Conservation (phyloP, 1,140 invertebrate species). For the Galleria mellonella region DNA sequence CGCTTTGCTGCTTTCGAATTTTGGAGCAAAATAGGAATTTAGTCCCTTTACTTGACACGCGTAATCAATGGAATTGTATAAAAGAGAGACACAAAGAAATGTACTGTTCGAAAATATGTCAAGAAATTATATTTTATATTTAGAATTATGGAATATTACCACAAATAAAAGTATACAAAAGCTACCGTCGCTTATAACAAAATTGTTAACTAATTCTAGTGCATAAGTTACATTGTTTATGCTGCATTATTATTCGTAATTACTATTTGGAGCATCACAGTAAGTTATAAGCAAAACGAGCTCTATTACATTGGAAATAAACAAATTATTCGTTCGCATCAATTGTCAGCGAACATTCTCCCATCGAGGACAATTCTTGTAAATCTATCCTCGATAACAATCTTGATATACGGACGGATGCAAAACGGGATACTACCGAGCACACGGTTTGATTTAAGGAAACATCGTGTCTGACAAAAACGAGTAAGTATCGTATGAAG, state of each 20-base stretch:
- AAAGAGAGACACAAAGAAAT: too few relatives aligned
- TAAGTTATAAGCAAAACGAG: slow-evolving; percentile 19
- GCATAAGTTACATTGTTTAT: slow-evolving; percentile 8
- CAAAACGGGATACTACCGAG: slow-evolving; percentile 53
- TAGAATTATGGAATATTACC: too few relatives aligned
- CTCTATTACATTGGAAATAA: slow-evolving; percentile 41
- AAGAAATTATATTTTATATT: too few relatives aligned
- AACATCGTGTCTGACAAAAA: slow-evolving; percentile 21
- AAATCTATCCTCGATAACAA: slow-evolving; percentile 69
- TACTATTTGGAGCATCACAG: slow-evolving; percentile 4
- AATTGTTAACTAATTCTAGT: slow-evolving; percentile 2
- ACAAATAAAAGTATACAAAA: too few relatives aligned
- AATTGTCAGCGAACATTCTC: slow-evolving; percentile 42
- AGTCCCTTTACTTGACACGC: too few relatives aligned
- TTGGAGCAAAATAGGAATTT: too few relatives aligned
- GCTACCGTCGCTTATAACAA: slow-evolving; percentile 2
- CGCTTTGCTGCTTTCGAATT: slow-evolving; percentile 8
- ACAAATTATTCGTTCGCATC: slow-evolving; percentile 52
- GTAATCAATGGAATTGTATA: too few relatives aligned
- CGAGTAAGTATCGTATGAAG: slow-evolving; percentile 28
- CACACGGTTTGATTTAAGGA: slow-evolving; percentile 53
- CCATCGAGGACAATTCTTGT: slow-evolving; percentile 58
- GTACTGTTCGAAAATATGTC: too few relatives aligned
- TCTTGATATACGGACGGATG: slow-evolving; percentile 70
- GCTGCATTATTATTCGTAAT: slow-evolving; percentile 13